Base-by-base conservation (phyloP, 35 echinoderm and acorn worm species). In the Eucidaris tribuloides region DNA sequence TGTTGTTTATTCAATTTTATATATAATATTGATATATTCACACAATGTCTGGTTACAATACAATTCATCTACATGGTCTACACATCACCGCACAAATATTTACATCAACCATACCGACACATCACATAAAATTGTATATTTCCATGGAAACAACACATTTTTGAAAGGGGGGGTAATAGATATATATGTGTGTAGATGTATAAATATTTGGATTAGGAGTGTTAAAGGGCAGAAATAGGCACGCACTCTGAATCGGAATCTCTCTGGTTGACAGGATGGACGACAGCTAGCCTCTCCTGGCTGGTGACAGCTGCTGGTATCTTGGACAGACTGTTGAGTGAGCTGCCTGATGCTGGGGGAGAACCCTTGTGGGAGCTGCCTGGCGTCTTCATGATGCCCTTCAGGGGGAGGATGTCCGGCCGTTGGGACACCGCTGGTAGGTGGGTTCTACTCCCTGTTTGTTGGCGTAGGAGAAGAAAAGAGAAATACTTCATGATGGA, bases 321-420 rank as follows among this genome's bases (percentile, higher is more conserved):
- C 65, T 83, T 89, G 46, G 92, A 44, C 62, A 94, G 72, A 54
- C 92, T 94, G 35, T 45, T 56, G 33, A 68, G 82, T 18, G 87
- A 89, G 38, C 87, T 90, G 9, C 86, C 81, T 32, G 91, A 89
- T 29, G 87, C 86, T 20, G 80, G 63, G 22, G 76, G 82, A 7
- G 79, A 87, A 7, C 91, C 91, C 23, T 92, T 77, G 46, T 88
- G 79, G 7, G 93, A 91, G 31, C 63, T 82, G 38, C 76, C 76
- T 0, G 93, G 88, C 5, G 91, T 89, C 79, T 97, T 97, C 94
- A 97, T 97, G 63, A 97, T 97, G 14, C 94, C 94, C 46, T 92
- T 91, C n/a, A 97, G 42, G 2, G 94, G 94, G n/a, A 97, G 84
- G 72, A 97, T 91, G 62, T 97, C 94, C 2, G 94, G 94, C 52